phyloP scores from a whole-genome alignment of 2,113 vertebrate genomes.

The Setophaga coronata region DNA sequence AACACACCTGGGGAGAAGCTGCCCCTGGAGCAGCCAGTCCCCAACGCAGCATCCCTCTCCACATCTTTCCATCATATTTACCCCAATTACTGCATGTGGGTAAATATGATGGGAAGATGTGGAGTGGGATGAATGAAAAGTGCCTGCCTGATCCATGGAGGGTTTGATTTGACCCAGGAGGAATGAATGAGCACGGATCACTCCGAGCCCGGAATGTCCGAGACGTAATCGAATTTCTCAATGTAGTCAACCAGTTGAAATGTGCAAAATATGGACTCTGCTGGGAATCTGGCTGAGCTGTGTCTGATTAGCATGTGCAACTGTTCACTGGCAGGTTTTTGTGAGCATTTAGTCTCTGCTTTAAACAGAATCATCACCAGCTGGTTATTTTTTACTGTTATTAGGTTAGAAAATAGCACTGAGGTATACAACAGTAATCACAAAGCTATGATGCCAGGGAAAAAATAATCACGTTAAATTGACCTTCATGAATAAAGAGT shows the following conservation, averaged over 20 bases:
- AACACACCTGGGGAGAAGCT: not conserved
- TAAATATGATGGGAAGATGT: slow-evolving; percentile 2
- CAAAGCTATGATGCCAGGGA: slow-evolving; percentile 60
- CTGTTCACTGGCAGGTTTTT: slow-evolving; percentile 46
- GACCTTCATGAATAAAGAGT: slow-evolving; percentile 79
- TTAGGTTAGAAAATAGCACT: slow-evolving; percentile 72
- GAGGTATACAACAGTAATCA: slow-evolving; percentile 75
- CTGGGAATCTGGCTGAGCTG: slow-evolving; percentile 47
- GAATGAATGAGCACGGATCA: not conserved
- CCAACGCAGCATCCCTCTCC: too few species aligned
- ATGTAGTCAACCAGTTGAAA: slow-evolving; percentile 30
- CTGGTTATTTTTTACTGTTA: slow-evolving; percentile 74
- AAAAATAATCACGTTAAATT: slow-evolving; percentile 76
- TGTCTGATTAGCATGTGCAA: slow-evolving; percentile 52
- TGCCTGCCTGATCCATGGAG: not conserved
- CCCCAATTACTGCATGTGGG: not conserved
- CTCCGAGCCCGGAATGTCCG: not conserved
- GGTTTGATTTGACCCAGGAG: slow-evolving; percentile 37
- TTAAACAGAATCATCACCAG: slow-evolving; percentile 71
- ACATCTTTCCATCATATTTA: too few species aligned
- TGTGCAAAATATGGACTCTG: slow-evolving; percentile 37
- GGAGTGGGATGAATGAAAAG: slow-evolving; percentile 34
- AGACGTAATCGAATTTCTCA: slow-evolving; percentile 54
- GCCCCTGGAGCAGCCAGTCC: not conserved
- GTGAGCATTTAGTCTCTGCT: slow-evolving; percentile 40